Percentiles rank a stretch among this genome's conserved stretches.
Conservation (phyloP, 2,797 vertebrate species). For the Xenops minutus region DNA sequence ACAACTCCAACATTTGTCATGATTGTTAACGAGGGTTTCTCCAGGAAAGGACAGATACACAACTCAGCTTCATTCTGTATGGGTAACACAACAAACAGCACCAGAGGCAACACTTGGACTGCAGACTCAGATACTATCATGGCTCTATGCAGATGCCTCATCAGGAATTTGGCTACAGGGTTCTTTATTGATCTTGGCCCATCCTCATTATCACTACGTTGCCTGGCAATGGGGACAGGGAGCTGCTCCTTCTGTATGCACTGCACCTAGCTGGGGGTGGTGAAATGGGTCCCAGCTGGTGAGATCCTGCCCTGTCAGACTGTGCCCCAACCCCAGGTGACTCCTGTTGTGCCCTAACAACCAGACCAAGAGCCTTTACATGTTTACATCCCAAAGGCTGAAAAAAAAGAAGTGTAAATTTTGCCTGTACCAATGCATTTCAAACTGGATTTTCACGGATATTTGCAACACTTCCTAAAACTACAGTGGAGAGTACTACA, state of each 20-base stretch:
- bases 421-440: neutral
- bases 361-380: neutral
- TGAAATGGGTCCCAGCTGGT: accelerated
- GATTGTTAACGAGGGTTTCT: neutral
- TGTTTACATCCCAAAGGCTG: neutral
- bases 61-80: neutral
- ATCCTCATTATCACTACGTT: neutral
- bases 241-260: accelerated
- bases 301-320: neutral
- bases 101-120: neutral
- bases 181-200: neutral
- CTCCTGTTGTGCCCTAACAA: neutral
- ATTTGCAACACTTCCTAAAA: neutral
- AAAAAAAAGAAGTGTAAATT: neutral
- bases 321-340: too few relatives aligned
- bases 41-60: neutral
- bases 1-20: neutral
- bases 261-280: accelerated
- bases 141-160: accelerated
- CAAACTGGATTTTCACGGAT: neutral
- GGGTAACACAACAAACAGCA: neutral
- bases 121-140: neutral
- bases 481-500: neutral
- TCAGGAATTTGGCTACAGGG: neutral
- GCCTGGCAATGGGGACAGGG: neutral